phyloP scores from a whole-genome alignment of 1,140 invertebrate species.

The Neelides sp. region DNA sequence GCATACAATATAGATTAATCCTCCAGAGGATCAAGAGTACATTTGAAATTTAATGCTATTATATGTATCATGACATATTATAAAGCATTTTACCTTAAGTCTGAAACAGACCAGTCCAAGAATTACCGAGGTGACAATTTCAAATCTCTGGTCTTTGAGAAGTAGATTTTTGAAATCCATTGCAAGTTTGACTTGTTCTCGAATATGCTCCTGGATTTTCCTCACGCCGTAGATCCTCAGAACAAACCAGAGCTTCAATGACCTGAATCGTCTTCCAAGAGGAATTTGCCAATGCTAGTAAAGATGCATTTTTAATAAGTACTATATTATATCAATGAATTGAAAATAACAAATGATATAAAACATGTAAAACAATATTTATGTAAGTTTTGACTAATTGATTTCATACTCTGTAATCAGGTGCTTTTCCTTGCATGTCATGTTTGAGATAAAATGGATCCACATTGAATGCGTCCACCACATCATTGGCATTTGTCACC shows the following conservation, averaged over 20 bases:
- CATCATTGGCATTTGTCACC: slow-evolving; percentile 77
- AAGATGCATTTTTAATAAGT: slow-evolving; percentile 37
- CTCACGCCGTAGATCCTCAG: slow-evolving; percentile 75
- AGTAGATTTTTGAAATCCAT: slow-evolving; percentile 66
- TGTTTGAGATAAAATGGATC: slow-evolving; percentile 89
- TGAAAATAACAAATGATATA: slow-evolving; percentile 9
- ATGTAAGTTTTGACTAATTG: slow-evolving; percentile 1
- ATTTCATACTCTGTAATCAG: slow-evolving; percentile 65
- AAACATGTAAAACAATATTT: neutral
- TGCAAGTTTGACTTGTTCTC: slow-evolving; percentile 63
- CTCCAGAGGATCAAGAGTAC: neutral
- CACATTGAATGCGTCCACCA: slow-evolving; percentile 90
- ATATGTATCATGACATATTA: neutral
- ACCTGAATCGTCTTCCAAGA: slow-evolving; percentile 80
- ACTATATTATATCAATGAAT: slow-evolving; percentile 1
- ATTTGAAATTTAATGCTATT: neutral
- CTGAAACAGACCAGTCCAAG: slow-evolving; percentile 90
- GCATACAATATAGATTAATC: neutral
- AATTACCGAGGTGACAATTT: slow-evolving; percentile 70
- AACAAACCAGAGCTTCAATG: slow-evolving; percentile 95
- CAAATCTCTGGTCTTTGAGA: slow-evolving; percentile 59
- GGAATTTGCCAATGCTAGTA: slow-evolving; percentile 91
- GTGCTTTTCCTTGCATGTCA: slow-evolving; percentile 73
- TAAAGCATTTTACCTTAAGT: slow-evolving; percentile 52
- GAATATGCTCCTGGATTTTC: slow-evolving; percentile 75